A percentile compares a stretch with the other conserved stretches of the same genome.
Conservation (phyloP, 1,140 invertebrate species). For the Zaprionus tsacasi region DNA sequence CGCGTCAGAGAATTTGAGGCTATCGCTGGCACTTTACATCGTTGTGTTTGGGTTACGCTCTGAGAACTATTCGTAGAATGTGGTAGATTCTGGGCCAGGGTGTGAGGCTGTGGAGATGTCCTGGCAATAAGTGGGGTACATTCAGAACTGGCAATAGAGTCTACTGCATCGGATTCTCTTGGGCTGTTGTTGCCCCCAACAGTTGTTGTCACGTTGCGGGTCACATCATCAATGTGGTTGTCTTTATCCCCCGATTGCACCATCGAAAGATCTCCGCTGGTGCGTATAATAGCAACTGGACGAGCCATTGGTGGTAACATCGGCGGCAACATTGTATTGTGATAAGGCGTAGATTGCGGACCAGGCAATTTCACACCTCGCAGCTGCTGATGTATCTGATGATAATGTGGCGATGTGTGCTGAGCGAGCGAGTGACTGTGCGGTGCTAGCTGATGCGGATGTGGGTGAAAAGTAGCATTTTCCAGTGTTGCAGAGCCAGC, state of each 20-base stretch:
- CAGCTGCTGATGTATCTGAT: constrained; percentile 71
- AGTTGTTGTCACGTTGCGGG: constrained; percentile 15
- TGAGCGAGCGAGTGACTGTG: constrained; percentile 49
- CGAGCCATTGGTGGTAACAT: constrained; percentile 98
- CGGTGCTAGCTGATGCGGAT: constrained; percentile 46
- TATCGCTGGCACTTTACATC: constrained; percentile 56
- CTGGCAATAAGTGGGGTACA: constrained; percentile 33
- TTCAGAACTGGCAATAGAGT: constrained; percentile 7
- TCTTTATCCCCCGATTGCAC: constrained; percentile 86
- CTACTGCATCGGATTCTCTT: constrained; percentile 27
- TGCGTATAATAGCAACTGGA: constrained; percentile 97
- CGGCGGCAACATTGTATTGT: constrained; percentile 95
- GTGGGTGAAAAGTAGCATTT: constrained; percentile 53
- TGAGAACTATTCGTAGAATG: constrained; percentile 43
- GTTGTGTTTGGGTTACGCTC: constrained; percentile 34
- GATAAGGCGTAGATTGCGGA: constrained; percentile 74
- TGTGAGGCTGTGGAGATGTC: constrained; percentile 38
- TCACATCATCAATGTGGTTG: constrained; percentile 43
- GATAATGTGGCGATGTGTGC: constrained; percentile 38
- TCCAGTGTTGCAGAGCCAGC: constrained; percentile 64
- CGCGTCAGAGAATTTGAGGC: constrained; percentile 50
- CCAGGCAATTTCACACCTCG: constrained; percentile 51
- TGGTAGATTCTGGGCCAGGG: constrained; percentile 20
- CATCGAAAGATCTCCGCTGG: constrained; percentile 89
- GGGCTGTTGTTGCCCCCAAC: constrained; percentile 56